A percentile compares a stretch with the other conserved stretches of the same genome.
These are phyloP conservation scores for Dryocosmus kuriphilus DNA, from an alignment of 2,888 invertebrate species.

Conservation along the genomic window DNA sequence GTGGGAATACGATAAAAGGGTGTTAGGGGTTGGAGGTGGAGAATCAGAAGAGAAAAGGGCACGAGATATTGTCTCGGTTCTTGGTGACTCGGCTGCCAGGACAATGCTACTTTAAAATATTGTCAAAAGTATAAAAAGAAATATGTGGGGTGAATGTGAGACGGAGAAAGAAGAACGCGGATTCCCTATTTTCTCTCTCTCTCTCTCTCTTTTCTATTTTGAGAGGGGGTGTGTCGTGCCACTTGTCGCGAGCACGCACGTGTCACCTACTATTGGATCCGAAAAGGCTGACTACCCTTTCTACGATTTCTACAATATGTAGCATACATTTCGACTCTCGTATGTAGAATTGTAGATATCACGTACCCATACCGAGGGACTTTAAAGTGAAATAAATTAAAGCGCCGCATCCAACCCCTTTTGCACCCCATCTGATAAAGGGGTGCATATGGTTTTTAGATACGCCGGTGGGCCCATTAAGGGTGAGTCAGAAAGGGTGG, in stretches of 20 bases:
- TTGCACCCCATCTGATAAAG: conserved; percentile 26
- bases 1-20: conserved; percentile 44
- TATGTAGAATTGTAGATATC: conserved; percentile 55
- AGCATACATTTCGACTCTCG: conserved; percentile 32
- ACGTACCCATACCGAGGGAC: conserved; percentile 61
- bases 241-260: conserved; percentile 73
- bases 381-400: conserved; percentile 76
- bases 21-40: conserved; percentile 43
- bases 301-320: conserved; percentile 36
- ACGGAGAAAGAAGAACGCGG: not conserved
- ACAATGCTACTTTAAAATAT: conserved; percentile 76
- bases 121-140: conserved; percentile 71
- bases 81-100: conserved; percentile 65
- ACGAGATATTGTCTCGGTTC: conserved; percentile 73
- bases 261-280: conserved; percentile 70
- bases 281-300: conserved; percentile 64
- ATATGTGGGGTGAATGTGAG: conserved; percentile 45
- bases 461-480: conserved; percentile 2
- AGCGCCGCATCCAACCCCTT: conserved; percentile 47
- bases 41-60: conserved; percentile 45
- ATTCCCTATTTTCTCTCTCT: conserved; percentile 47
- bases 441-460: conserved; percentile 22
- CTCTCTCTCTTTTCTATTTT: conserved; percentile 43
- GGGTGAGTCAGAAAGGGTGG: not conserved
- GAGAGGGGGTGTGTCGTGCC: conserved; percentile 67